These are phyloP conservation scores for Pyrgilauda ruficollis DNA, from an alignment of 2,113 vertebrate species.

Conservation along the genomic window DNA sequence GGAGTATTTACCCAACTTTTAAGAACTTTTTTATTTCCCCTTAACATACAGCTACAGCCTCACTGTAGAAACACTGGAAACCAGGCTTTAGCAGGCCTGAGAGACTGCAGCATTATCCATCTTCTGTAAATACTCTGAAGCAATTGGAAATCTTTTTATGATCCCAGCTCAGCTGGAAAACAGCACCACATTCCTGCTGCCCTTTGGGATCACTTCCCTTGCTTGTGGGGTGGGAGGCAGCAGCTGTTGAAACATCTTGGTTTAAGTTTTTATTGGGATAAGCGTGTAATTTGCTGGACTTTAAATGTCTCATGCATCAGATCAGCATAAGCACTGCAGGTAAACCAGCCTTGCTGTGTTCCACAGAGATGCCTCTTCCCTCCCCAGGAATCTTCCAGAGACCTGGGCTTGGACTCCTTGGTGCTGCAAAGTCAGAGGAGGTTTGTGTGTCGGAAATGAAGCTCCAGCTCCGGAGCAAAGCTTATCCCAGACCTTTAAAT, in stretches of 20 bases:
- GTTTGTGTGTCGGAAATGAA: not conserved
- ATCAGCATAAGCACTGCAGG: not conserved
- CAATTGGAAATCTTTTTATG: not conserved
- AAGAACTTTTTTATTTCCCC: not conserved
- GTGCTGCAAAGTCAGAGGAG: not conserved
- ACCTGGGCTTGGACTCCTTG: not conserved
- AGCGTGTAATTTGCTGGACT: not conserved
- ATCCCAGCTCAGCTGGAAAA: not conserved
- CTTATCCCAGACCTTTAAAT: not conserved
- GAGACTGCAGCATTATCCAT: not conserved
- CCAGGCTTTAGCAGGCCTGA: not conserved
- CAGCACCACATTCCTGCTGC: not conserved
- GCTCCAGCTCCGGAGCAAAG: not conserved
- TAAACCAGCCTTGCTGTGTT: not conserved
- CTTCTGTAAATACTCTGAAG: not conserved
- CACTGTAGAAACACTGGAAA: not conserved
- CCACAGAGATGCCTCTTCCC: not conserved
- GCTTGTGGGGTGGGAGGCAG: not conserved
- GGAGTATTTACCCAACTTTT: not conserved
- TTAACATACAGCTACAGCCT: not conserved
- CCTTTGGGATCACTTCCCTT: not conserved
- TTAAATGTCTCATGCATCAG: fast-evolving
- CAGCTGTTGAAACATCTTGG: not conserved
- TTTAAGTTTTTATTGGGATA: not conserved
- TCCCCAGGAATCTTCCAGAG: not conserved